Evolutionary conservation across 2,888 invertebrate species (phyloP).

Genomic region (Epicampocera succincta): DNA sequence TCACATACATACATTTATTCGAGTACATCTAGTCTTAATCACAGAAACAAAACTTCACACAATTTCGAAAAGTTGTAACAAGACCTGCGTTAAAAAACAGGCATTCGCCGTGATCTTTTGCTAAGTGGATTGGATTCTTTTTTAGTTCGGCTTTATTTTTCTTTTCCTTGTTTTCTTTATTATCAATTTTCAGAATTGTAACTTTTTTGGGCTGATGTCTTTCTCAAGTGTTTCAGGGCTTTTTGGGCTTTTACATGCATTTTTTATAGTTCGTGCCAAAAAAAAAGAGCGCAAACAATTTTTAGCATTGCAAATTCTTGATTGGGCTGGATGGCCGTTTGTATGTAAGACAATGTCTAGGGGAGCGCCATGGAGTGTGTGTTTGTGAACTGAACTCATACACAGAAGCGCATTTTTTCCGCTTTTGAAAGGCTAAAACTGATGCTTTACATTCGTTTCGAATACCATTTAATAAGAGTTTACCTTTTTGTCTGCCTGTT

Average conservation of each 20-base stretch:
- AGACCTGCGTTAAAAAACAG: constrained; percentile 33
- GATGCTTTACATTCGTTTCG: constrained; percentile 54
- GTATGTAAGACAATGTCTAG: neutral
- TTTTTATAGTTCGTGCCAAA: neutral
- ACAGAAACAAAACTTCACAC: no score
- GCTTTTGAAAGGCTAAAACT: constrained; percentile 2
- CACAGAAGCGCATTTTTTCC: neutral
- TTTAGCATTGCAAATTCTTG: constrained; percentile 53
- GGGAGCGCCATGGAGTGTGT: no score
- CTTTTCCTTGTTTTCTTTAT: constrained; percentile 69
- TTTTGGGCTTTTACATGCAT: constrained; percentile 4
- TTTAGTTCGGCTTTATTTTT: constrained; percentile 1
- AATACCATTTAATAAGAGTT: constrained; percentile 74
- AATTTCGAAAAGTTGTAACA: constrained; percentile 8
- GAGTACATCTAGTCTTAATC: no score
- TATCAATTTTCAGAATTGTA: constrained; percentile 79
- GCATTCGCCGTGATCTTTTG: constrained; percentile 40
- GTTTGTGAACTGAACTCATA: neutral
- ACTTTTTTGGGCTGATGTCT: constrained; percentile 43
- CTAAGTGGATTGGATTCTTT: constrained; percentile 48
- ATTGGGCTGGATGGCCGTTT: constrained; percentile 11
- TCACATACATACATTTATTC: no score
- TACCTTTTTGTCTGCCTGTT: constrained; percentile 53
- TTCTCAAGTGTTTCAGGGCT: constrained; percentile 14
- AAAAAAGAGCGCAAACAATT: constrained; percentile 16